phyloP scores from a whole-genome alignment of 2,888 invertebrate species.

The Oscheius sp. region DNA sequence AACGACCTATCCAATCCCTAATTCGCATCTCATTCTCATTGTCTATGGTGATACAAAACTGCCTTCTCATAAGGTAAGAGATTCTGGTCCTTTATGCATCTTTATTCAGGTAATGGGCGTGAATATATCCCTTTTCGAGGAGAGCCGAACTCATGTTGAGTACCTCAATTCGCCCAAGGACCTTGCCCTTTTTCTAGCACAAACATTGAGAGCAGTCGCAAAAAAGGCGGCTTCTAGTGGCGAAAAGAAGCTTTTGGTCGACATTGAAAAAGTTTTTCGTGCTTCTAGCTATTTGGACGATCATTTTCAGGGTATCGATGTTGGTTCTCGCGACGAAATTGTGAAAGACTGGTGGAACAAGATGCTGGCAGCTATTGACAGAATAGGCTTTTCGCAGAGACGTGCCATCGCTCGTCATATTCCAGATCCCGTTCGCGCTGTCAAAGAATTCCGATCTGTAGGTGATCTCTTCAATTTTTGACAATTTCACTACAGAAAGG shows the following conservation, averaged over 20 bases:
- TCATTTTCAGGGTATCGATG: constrained; percentile 38
- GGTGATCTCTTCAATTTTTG: neutral
- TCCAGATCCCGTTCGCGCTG: constrained; percentile 44
- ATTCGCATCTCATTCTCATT: constrained; percentile 45
- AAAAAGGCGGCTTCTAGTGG: constrained; percentile 11
- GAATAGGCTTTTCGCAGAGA: constrained; percentile 46
- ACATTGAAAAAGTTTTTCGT: constrained; percentile 10
- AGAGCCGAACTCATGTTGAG: constrained; percentile 42
- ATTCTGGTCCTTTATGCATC: neutral
- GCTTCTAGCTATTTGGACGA: neutral
- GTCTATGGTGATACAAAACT: constrained; percentile 43
- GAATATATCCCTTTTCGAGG: constrained; percentile 42
- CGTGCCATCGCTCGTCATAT: constrained; percentile 45
- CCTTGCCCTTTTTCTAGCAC: constrained; percentile 33
- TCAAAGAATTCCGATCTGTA: constrained; percentile 11
- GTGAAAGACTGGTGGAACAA: constrained; percentile 55
- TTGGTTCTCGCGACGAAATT: constrained; percentile 39
- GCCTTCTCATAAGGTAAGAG: constrained; percentile 37
- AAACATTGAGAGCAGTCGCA: constrained; percentile 11
- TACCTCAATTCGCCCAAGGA: constrained; percentile 13
- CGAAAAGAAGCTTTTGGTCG: constrained; percentile 17
- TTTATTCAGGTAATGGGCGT: constrained; percentile 35
- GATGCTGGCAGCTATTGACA: constrained; percentile 47
- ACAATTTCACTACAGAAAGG: constrained; percentile 38
- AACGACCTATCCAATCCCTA: constrained; percentile 42